These are phyloP conservation scores for Bungarus multicinctus DNA, from an alignment of 2,113 vertebrate species.

Conservation along the genomic window DNA sequence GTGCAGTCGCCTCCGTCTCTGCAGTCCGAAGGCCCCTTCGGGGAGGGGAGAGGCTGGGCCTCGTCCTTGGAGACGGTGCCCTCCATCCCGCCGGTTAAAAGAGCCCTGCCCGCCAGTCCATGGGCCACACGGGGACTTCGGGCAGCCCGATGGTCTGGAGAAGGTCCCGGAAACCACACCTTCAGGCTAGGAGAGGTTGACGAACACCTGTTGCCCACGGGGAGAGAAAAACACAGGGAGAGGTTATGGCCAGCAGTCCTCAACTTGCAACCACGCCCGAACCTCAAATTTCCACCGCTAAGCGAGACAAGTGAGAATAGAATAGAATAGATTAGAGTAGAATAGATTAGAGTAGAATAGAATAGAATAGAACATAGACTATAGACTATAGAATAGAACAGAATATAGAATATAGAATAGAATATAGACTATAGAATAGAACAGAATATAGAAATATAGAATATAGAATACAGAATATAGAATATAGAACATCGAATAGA, in stretches of 20 bases:
- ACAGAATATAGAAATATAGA: too few relatives aligned
- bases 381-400: too few relatives aligned
- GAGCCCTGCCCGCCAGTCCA: constrained; percentile 34
- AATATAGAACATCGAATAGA: too few relatives aligned
- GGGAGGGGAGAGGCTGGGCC: constrained; percentile 65
- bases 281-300: too few relatives aligned
- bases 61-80: constrained; percentile 73
- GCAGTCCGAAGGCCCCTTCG: constrained; percentile 55
- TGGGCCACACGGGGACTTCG: constrained; percentile 24
- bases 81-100: constrained; percentile 77
- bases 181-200: constrained; percentile 9
- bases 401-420: too few relatives aligned
- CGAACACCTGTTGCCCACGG: constrained; percentile 1
- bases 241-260: background rate
- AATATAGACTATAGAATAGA: too few relatives aligned
- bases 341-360: too few relatives aligned
- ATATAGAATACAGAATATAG: too few relatives aligned
- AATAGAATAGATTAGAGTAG: too few relatives aligned
- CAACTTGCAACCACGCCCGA: too few relatives aligned
- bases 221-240: constrained; percentile 7
- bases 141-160: background rate
- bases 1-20: constrained; percentile 72
- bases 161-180: background rate
- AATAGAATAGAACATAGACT: too few relatives aligned
- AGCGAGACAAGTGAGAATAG: too few relatives aligned